Evolutionary conservation across 2,797 vertebrate genomes (phyloP), one percentile per base, ranked within the genome.

Genomic region (Urophycis tenuis): DNA sequence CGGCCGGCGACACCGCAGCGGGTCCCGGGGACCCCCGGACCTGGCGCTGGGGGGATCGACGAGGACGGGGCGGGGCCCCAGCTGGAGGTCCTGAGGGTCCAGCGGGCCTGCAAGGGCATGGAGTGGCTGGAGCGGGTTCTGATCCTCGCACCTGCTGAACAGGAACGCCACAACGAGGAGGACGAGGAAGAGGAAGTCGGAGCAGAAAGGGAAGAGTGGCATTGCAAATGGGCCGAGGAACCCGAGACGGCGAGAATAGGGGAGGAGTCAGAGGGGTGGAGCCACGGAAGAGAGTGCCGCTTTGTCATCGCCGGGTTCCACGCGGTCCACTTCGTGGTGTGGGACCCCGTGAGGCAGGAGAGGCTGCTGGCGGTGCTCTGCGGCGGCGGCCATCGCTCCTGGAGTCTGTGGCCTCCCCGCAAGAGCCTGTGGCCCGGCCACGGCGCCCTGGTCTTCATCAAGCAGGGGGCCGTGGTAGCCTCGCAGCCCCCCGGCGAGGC

Each of bases 341-440:
- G 96, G 96, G 96, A 96, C 79, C 93, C 91, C 0, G 87, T 92
- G 77, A 94, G 88, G 0, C 84, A 93, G 0, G 95, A 96, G 88
- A 94, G 90, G 79, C 85, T 97, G 22, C 88, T 95, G 1, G 88
- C 89, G 0, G 82, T 97, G 53, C 88, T 88, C 2, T 99, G 97
- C 0, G 97, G 97, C 0, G 97, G 97, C 0, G 97, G 96, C 0
- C 97, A 99, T 81, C 94, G 96, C 53, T 99, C 97, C 60, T 99
- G 98, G 98, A 92, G 92, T 81, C 95, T 95, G 83, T 92, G 91
- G 86, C 7, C 84, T 7, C 36, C 84, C 5, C 30, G 31, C 73
- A 77, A 39, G 22, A 74, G 75, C 3, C 19, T 87, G n/a, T 90
- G 87, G 87, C 71, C 83, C 0, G 88, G 87, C 76, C 0, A 82